Base-by-base conservation (phyloP, 2,888 invertebrate genomes). In the Alloscopus bannaensis region DNA sequence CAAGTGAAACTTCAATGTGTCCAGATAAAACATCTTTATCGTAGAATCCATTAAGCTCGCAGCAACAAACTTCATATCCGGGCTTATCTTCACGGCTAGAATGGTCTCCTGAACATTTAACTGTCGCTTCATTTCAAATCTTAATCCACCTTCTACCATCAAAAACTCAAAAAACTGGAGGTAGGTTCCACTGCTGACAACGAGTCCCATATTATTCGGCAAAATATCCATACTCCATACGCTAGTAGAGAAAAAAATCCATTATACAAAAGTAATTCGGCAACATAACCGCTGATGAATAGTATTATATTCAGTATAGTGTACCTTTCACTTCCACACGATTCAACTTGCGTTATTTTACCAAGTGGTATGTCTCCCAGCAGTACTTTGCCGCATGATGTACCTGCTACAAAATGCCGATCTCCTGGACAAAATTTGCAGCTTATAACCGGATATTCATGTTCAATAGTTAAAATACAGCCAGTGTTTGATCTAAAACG, bases 41-140 rank as follows among this genome's bases (percentile, higher is more conserved):
- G 98, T 99, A 6, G 93, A 94, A 89, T 99, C 98, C 55, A 99
- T 90, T 3, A 99, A 89, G 0, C 97, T 94, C 3, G 95, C 95
- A 0, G 97, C 97, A 24, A 99, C 89, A 86, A 96, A 94, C 89
- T 94, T 94, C 87, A 92, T 93, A 88, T 98, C 94, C 0, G 95
- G 94, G 85, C 95, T 95, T 60, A 95, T 92, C 88, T 92, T 92
- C 0, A 96, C 93, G 82, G 94, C 94, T 1, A 97, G 89, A 13
- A 98, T 95, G 55, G 92, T 92, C 87, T 99, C 98, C 83, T 97
- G 95, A 80, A 98, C 88, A 88, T 96, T 93, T 22, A 99, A 47
- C 36, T 85, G 85, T 8, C 84, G 65, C 28, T 77, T 83, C 45
- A 84, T 68, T 36, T 84, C 84, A 62, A 85, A 86, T 28, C 59